Evolutionary conservation across 92 coral and sea anemone species (phyloP), one percentile per base, ranked within the genome.

Genomic region (Bergia puertoricense): DNA sequence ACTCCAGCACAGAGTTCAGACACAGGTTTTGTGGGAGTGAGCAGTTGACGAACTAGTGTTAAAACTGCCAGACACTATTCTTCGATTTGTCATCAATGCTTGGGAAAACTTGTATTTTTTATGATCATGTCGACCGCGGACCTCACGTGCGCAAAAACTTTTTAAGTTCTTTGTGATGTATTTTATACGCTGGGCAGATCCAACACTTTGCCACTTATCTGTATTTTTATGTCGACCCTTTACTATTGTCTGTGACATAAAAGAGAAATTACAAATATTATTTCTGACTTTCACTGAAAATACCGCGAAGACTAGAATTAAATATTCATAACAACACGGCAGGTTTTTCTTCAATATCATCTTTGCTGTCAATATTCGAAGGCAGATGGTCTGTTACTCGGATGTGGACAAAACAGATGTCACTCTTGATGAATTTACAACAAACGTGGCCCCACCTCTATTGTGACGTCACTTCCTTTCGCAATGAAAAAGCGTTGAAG

Each of bases 381-480:
- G 93, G 96, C 98, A 95, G 98, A 93, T 95, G 98, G 98, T 80
- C 87, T 77, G 75, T 86, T 85, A 62, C 81, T 82, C 80, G 79
- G 73, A 84, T 72, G 85, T 56, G 81, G 75, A 92, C 91, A 89
- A 92, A 84, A 69, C 71, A 72, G 82, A 76, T 91, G 98, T 93
- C 98, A 95, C 46, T 90, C 81, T 30, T 50, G 62, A 81, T 90
- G 88, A 89, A 80, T 48, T 81, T 76, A 79, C 82, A 85, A 91
- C 89, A 93, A 94, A 81, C 50, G 73, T 85, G 89, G 87, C 91
- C 56, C 94, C 93, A 88, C 96, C 96, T 82, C 8, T 41, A n/a
- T 39, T 30, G 91, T 92, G 96, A 95, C 98, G 94, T 93, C 91
- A 95, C 93, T 89, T 93, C 98, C 98, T 87, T 41, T 78, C 86